Evolutionary conservation across 2,113 vertebrate genomes (phyloP).

Genomic region (Phrynosoma blainvillii): DNA sequence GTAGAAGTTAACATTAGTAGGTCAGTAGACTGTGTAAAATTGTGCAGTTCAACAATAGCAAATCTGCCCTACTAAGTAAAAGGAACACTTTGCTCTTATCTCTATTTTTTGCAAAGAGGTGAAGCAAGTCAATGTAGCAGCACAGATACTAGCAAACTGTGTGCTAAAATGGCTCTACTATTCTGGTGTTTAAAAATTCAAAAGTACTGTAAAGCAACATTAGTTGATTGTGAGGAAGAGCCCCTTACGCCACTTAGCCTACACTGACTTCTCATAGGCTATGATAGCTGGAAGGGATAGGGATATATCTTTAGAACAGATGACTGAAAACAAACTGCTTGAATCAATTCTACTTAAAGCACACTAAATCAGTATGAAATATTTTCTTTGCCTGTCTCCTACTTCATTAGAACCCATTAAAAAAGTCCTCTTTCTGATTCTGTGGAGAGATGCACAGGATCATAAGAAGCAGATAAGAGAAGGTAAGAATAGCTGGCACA

Average conservation of each 20-base stretch:
- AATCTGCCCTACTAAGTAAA: neutral
- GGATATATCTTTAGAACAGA: constrained; percentile 42
- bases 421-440: constrained; percentile 56
- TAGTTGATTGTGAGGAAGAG: neutral
- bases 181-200: neutral
- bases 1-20: neutral
- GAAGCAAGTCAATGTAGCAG: neutral
- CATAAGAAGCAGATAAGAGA: constrained; percentile 31
- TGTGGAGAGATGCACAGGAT: constrained; percentile 38
- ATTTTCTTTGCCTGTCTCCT: constrained; percentile 58
- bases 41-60: neutral
- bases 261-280: constrained; percentile 37
- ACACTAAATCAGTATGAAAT: constrained; percentile 43
- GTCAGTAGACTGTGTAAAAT: neutral
- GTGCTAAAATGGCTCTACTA: neutral
- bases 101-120: neutral
- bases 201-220: neutral
- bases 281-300: constrained; percentile 8
- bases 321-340: constrained; percentile 42
- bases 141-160: neutral
- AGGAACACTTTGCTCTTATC: neutral
- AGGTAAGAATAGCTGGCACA: constrained; percentile 46
- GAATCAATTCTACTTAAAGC: constrained; percentile 59
- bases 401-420: constrained; percentile 59
- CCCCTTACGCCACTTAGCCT: neutral